Evolutionary conservation across 2,113 vertebrate genomes (phyloP).

Genomic region (Proterorhinus semilunaris): DNA sequence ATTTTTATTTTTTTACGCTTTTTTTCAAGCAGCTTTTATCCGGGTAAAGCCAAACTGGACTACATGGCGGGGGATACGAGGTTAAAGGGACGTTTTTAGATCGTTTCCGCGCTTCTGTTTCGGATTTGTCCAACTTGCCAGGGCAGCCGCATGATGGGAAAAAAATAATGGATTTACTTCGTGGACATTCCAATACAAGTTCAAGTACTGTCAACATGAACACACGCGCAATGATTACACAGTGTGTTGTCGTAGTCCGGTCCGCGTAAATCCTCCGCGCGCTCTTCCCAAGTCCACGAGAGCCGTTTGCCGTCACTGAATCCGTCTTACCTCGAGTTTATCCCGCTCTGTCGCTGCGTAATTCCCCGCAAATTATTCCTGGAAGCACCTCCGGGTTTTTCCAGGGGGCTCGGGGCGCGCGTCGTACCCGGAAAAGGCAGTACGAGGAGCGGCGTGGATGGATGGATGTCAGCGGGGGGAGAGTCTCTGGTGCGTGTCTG

Average conservation of each 20-base stretch:
- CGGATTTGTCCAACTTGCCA: background rate
- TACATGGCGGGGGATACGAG: too few species aligned
- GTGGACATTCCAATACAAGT: too few species aligned
- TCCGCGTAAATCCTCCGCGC: background rate
- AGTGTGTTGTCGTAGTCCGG: too few species aligned
- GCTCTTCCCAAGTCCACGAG: background rate
- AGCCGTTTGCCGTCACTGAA: background rate
- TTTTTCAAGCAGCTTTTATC: too few species aligned
- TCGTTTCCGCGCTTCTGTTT: background rate
- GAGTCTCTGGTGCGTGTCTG: background rate
- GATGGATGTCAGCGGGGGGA: background rate
- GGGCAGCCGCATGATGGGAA: too few species aligned
- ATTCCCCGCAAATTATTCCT: background rate
- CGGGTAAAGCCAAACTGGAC: too few species aligned
- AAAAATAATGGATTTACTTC: too few species aligned
- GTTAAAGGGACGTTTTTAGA: background rate
- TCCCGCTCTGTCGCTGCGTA: background rate
- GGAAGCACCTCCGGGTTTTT: background rate
- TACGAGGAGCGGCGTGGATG: too few species aligned
- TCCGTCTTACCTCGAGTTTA: slow-evolving; percentile 3
- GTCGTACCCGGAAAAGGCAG: background rate
- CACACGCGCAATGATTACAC: too few species aligned
- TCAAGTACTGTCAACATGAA: too few species aligned
- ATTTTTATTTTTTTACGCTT: too few species aligned
- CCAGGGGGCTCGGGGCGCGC: background rate